Percentiles rank a stretch among this genome's conserved stretches.
Evolutionary conservation across 2,113 vertebrate genomes (phyloP).

Genomic region (Siphamia tubifer): DNA sequence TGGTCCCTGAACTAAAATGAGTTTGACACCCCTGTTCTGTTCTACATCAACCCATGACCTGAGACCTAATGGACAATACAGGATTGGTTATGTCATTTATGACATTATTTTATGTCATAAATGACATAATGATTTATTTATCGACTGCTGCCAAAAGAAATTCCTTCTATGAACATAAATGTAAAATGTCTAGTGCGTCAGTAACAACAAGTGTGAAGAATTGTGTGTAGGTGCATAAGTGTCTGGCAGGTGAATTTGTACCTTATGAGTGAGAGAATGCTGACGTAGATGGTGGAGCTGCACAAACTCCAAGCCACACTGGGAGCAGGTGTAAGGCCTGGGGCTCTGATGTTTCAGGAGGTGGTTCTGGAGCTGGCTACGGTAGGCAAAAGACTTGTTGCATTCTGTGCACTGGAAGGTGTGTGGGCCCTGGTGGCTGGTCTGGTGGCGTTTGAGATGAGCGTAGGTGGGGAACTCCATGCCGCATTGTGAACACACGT

Average conservation of each 20-base stretch:
- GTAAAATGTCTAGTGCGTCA: not conserved
- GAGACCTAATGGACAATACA: too few species aligned
- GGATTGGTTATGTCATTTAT: too few species aligned
- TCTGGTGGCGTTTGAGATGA: conserved; percentile 95
- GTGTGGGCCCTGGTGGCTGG: conserved; percentile 95
- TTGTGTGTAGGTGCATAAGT: not conserved
- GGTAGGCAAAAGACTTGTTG: conserved; percentile 94
- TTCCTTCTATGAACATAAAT: not conserved
- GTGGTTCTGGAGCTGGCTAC: conserved; percentile 98
- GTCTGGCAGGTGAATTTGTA: conserved; percentile 33
- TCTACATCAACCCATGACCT: too few species aligned
- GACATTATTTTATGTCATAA: too few species aligned
- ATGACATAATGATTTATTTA: too few species aligned
- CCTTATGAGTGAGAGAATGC: conserved; percentile 94
- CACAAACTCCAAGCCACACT: conserved; percentile 97
- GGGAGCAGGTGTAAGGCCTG: conserved; percentile 93
- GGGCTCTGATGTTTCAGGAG: conserved; percentile 96
- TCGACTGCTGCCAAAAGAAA: not conserved
- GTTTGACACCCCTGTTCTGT: too few species aligned
- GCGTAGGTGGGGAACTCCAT: conserved; percentile 97
- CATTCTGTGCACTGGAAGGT: conserved; percentile 97
- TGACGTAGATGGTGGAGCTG: conserved; percentile 98
- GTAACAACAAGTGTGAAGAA: not conserved
- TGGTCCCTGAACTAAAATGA: too few species aligned
- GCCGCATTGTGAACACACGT: conserved; percentile 93